Base-by-base conservation (phyloP, 2,797 vertebrate genomes). In the Manis javanica region DNA sequence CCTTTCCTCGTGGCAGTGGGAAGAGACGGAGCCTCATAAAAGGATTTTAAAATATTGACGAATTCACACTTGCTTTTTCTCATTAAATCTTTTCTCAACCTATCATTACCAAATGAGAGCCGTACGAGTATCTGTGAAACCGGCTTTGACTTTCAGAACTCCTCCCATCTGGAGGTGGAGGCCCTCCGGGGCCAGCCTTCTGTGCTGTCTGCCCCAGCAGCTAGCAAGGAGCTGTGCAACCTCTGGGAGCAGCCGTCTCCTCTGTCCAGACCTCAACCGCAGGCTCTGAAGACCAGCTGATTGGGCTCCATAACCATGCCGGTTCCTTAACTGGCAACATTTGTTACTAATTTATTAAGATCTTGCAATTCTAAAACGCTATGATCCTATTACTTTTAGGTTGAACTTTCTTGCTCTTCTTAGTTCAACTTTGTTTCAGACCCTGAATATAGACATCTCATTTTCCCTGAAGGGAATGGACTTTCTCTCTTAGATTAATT, bases 401-500 rank as follows among this genome's bases (percentile, higher is more conserved):
- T 26, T 69, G n/a, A 72, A 77, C 4, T 71, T 88, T 42, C 49
- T 77, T 72, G 23, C n/a, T 83, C 15, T 68, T 79, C 64, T 71
- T 66, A 64, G n/a, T 68, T 79, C 59, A 26, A 69, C n/a, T 91
- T 42, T 84, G 59, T 68, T 91, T 46, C 29, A 53, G 64, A 83
- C 14, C 23, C 42, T 31, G 0, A 59, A 87, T 57, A 74, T 37
- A 42, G 15, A 91, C 31, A 23, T 59, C 51, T 88, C 49, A 72
- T 79, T 75, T 64, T 51, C 49, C 5, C 39, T 26, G 10, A 74
- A 86, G 26, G 11, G 19, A 89, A 59, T 15, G 51, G 34, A n/a
- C 61, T 90, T 78, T 92, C 68, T 82, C 42, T 82, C 42, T 46
- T 59, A 51, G 59, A 68, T 90, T 71, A 69, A 87, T 82, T 53